Conservation (phyloP, 2,888 invertebrate species). For the Acholoe squamosa region DNA sequence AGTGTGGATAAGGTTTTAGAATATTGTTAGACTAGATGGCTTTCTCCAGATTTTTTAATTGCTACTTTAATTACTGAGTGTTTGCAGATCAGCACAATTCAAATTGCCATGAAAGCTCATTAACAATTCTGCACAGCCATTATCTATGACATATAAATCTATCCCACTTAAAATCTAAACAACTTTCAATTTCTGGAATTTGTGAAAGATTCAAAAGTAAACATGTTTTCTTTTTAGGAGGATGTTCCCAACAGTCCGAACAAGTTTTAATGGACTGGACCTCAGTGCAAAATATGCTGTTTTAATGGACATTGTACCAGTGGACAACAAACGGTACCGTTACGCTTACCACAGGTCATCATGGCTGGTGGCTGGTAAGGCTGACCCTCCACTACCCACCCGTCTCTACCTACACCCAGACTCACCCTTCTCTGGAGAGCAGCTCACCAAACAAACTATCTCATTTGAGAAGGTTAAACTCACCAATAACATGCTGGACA, state of each 20-base stretch:
- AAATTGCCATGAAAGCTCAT: too few relatives aligned
- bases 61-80: too few relatives aligned
- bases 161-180: too few relatives aligned
- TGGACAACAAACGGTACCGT: slow-evolving; percentile 94
- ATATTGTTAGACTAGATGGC: too few relatives aligned
- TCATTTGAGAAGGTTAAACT: slow-evolving; percentile 99
- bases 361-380: slow-evolving; percentile 98
- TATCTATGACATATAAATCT: too few relatives aligned
- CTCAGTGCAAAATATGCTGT: slow-evolving; percentile 90
- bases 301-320: slow-evolving; percentile 97
- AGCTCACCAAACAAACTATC: slow-evolving; percentile 96
- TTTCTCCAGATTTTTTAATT: too few relatives aligned
- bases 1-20: too few relatives aligned
- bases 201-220: too few relatives aligned
- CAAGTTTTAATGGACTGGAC: slow-evolving; percentile 89
- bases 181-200: too few relatives aligned
- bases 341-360: slow-evolving; percentile 99
- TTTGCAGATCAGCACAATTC: too few relatives aligned
- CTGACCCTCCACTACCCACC: slow-evolving; percentile 96
- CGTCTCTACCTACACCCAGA: slow-evolving; percentile 98
- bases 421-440: slow-evolving; percentile 97
- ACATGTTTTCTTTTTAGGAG: slow-evolving; percentile 87
- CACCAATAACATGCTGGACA: slow-evolving; percentile 96
- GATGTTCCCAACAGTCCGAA: slow-evolving; percentile 98
- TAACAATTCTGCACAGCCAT: too few relatives aligned